These are phyloP conservation scores for Parascotia fuliginaria DNA, from an alignment of 2,888 invertebrate species.

Conservation along the genomic window DNA sequence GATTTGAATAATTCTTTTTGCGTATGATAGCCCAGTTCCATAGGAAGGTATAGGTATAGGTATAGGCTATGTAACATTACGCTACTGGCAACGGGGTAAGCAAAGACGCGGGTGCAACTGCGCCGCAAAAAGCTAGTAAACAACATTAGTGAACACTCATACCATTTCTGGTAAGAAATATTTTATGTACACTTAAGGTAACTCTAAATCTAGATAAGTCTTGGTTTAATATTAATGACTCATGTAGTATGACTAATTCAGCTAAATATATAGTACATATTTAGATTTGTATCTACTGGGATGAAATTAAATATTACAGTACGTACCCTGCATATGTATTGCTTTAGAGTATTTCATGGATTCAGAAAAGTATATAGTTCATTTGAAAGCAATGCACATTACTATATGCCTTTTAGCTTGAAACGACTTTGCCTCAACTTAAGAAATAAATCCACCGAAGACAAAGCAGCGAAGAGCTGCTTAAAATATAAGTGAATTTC, in stretches of 20 bases:
- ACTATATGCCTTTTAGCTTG: slow-evolving; percentile 27
- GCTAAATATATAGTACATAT: neutral
- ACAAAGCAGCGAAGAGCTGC: slow-evolving; percentile 34
- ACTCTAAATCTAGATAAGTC: slow-evolving; percentile 4
- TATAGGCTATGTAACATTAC: too few species aligned
- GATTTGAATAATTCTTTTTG: too few species aligned
- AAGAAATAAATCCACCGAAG: slow-evolving; percentile 35
- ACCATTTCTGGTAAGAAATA: neutral
- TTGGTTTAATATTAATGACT: slow-evolving; percentile 6
- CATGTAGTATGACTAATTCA: slow-evolving; percentile 9
- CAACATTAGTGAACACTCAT: neutral
- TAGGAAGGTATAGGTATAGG: too few species aligned
- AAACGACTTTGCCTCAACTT: slow-evolving; percentile 32
- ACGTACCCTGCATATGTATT: too few species aligned
- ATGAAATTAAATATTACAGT: too few species aligned
- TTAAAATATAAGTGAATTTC: slow-evolving; percentile 28
- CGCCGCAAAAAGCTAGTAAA: too few species aligned
- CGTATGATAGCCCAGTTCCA: too few species aligned
- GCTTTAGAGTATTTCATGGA: neutral
- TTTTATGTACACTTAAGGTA: neutral
- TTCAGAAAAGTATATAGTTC: slow-evolving; percentile 1
- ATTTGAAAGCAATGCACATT: slow-evolving; percentile 17
- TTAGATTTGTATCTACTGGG: neutral
- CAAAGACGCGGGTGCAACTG: too few species aligned
- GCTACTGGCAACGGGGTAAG: too few species aligned